Evolutionary conservation across 1,140 invertebrate species (phyloP), one percentile per base, ranked within the genome.

Genomic region (Meteorus sp.): DNA sequence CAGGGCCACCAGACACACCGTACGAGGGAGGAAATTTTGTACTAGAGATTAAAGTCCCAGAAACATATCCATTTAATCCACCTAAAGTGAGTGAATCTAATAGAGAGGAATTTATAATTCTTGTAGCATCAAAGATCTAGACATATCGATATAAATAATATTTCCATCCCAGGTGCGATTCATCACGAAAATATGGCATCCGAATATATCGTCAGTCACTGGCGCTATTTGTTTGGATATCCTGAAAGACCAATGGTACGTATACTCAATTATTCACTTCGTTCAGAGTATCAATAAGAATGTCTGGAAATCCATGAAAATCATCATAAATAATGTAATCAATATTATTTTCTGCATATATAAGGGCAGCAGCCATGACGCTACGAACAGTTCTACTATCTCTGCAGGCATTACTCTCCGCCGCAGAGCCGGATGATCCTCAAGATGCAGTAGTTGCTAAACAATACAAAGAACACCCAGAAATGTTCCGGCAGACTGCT

Each of bases 201-300:
- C 97, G 45, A 99, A 99, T 83, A 97, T 99, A 68, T 98, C 95
- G 52, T 98, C 95, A 17, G 96, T 97, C 3, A 99, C 97, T 23
- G 97, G 98, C 55, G 95, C 95, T 33, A 99, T 99, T 73, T 99
- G 98, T 81, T 83, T 99, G 76, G 98, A 99, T 80, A 99, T 99
- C 72, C 83, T 99, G 13, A 99, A 99, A 85, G 97, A 99, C 78
- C 96, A 99, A 79, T 99, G 97, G 92, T 92, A 80, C 68, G 72
- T 65, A 11, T 35, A 9, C 8, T 54, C 11, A 50, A 45, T 20
- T 31, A 39, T 39, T 37, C 13, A 13, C n/a, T 52, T 22, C 1
- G 37, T 29, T 22, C 1, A 27, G 9, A 29, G 25, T 15, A 19
- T 5, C 8, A 25, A 20, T 39, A 33, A 25, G 23, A 45, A 27